Base-by-base conservation (phyloP, 2,113 vertebrate genomes). In the Brachypteracias leptosomus region DNA sequence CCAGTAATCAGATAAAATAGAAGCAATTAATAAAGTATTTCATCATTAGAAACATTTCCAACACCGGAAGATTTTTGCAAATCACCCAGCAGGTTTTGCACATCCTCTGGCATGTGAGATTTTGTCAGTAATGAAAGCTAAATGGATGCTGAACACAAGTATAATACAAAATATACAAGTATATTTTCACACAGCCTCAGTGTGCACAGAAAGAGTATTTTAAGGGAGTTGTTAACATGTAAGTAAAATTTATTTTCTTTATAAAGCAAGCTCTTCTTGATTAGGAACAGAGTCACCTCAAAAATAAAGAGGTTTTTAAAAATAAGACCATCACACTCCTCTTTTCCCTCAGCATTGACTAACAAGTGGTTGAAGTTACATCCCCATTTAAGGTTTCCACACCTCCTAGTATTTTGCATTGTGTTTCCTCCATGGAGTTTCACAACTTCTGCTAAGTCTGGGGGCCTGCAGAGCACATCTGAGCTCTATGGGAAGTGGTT, bases 341-440 rank as follows among this genome's bases (percentile, higher is more conserved):
- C 3, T 78, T 85, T 73, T 85, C 19, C 54, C 33, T 78, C 72
- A 42, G 18, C 44, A 38, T 75, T 2, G 8, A 81, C 68, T 61
- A 74, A 77, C 63, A 22, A 87, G 33, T 42, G n/a, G 79, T 74
- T 26, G 6, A 47, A 72, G 42, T 77, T 81, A 84, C 82, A 65
- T 84, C 65, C 61, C 19, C 49, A 5, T 94, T 89, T 92, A 73
- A 54, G 33, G 71, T 88, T 94, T 95, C 77, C 59, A 67, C 72
- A 90, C 10, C 10, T 76, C 88, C 59, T 52, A 57, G 61, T 17
- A 33, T 35, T 92, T 80, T 78, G 65, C 65, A 16, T 16, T 47
- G 26, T 86, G 36, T 88, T 96, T 97, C 88, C 93, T 89, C 42
- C 81, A 31, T 42, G 24, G 81, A 40, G 44, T 94, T 96, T 90